phyloP scores from a whole-genome alignment of 2,113 vertebrate genomes.

The Dromaius novaehollandiae region DNA sequence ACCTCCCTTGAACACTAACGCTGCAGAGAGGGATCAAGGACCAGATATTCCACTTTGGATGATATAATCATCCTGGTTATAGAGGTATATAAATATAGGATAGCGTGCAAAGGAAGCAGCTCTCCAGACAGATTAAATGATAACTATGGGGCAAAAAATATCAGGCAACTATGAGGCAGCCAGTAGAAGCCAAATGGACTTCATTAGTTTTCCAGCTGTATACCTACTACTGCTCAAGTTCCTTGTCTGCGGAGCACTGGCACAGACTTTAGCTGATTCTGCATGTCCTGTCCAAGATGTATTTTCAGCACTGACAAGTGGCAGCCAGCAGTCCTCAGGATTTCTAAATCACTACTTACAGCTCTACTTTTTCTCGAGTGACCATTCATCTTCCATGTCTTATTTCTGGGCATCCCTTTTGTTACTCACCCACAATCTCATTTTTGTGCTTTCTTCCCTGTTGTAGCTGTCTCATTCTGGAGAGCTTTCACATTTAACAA shows the following conservation, averaged over 20 bases:
- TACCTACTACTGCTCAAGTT: neutral
- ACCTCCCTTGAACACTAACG: neutral
- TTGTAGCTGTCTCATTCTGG: neutral
- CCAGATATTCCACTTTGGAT: neutral
- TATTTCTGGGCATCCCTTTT: neutral
- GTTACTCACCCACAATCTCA: neutral
- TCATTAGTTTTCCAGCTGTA: neutral
- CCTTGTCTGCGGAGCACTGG: neutral
- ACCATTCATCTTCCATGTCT: neutral
- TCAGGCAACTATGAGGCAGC: neutral
- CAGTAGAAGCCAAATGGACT: neutral
- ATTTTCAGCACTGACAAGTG: neutral
- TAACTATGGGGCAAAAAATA: neutral
- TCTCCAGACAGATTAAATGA: neutral
- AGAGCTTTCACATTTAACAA: neutral
- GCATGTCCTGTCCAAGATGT: neutral
- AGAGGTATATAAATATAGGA: neutral
- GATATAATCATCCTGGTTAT: neutral
- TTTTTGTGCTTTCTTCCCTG: neutral
- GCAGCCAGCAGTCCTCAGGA: neutral
- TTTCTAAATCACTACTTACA: neutral
- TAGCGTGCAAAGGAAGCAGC: neutral
- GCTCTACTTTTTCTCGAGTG: neutral
- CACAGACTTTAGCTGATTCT: neutral
- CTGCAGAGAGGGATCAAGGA: neutral